A percentile compares a stretch with the other conserved stretches of the same genome.
These are phyloP conservation scores for Copidosoma floridanum DNA, from an alignment of 1,140 invertebrate species.

Conservation along the genomic window DNA sequence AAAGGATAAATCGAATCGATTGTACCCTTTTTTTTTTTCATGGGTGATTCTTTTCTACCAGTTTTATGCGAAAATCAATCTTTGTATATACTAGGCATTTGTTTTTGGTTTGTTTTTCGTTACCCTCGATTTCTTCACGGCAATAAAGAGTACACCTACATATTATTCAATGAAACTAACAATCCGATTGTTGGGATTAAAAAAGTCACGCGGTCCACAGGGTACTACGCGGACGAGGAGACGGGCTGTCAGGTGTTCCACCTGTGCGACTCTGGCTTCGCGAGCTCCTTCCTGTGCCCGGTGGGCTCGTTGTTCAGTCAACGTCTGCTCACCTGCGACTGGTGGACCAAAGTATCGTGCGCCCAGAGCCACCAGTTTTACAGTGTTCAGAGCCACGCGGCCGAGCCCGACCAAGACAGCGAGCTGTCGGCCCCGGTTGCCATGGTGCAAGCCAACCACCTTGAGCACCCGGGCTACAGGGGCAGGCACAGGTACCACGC, in stretches of 20 bases:
- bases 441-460: background rate
- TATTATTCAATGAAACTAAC: too few species aligned
- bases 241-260: slow-evolving; percentile 59
- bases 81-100: too few species aligned
- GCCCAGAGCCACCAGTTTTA: slow-evolving; percentile 42
- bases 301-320: slow-evolving; percentile 61
- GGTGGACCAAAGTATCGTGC: slow-evolving; percentile 61
- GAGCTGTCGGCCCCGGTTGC: background rate
- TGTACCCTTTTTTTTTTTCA: too few species aligned
- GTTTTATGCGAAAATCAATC: too few species aligned
- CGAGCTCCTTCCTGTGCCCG: slow-evolving; percentile 60
- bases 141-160: too few species aligned
- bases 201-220: too few species aligned
- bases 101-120: too few species aligned
- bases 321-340: slow-evolving; percentile 58
- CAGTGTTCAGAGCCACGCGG: background rate
- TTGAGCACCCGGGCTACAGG: background rate
- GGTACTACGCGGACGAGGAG: slow-evolving; percentile 56
- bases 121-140: too few species aligned
- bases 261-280: slow-evolving; percentile 56
- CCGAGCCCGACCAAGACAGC: too few species aligned
- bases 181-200: too few species aligned
- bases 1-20: too few species aligned
- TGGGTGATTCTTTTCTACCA: too few species aligned
- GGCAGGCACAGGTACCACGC: background rate